Percentiles rank a stretch among this genome's conserved stretches.
Evolutionary conservation across 2,113 vertebrate species (phyloP).

Genomic region (Siniperca chuatsi): DNA sequence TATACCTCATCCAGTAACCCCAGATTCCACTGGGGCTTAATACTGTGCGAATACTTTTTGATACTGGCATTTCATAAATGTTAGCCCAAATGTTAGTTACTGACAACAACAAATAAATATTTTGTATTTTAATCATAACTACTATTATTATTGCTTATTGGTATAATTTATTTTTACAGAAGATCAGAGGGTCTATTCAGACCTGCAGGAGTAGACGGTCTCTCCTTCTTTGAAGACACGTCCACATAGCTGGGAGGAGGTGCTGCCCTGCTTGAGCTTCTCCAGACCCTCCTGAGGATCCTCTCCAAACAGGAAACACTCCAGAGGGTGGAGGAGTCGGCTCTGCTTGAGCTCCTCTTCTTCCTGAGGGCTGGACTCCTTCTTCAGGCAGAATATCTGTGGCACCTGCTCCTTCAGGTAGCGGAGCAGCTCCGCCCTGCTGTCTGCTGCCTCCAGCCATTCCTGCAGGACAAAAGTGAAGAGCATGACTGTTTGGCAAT

Average conservation of each 20-base stretch:
- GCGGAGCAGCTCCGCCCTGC: constrained; percentile 84
- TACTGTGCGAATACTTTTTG: neutral
- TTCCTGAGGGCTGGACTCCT: constrained; percentile 87
- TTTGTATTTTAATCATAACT: neutral
- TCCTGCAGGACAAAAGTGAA: constrained; percentile 80
- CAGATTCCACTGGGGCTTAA: neutral
- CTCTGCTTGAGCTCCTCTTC: constrained; percentile 89
- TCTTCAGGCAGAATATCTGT: constrained; percentile 88
- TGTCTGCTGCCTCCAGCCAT: constrained; percentile 89
- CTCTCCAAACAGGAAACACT: constrained; percentile 94
- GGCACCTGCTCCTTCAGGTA: constrained; percentile 92
- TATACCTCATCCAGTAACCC: neutral
- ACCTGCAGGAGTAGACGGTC: constrained; percentile 99
- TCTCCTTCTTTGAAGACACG: constrained; percentile 98
- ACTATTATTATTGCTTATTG: neutral
- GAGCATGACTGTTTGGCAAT: constrained; percentile 5
- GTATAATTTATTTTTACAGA: neutral
- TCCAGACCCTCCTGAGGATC: constrained; percentile 90
- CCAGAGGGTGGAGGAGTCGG: constrained; percentile 88
- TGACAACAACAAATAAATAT: neutral
- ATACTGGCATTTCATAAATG: neutral
- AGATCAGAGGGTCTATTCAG: constrained; percentile 50
- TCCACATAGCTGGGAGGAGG: constrained; percentile 93
- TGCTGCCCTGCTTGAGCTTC: constrained; percentile 89
- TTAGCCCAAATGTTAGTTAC: neutral